Evolutionary conservation across 2,797 vertebrate genomes (phyloP).

Genomic region (Crocidura indochinensis): DNA sequence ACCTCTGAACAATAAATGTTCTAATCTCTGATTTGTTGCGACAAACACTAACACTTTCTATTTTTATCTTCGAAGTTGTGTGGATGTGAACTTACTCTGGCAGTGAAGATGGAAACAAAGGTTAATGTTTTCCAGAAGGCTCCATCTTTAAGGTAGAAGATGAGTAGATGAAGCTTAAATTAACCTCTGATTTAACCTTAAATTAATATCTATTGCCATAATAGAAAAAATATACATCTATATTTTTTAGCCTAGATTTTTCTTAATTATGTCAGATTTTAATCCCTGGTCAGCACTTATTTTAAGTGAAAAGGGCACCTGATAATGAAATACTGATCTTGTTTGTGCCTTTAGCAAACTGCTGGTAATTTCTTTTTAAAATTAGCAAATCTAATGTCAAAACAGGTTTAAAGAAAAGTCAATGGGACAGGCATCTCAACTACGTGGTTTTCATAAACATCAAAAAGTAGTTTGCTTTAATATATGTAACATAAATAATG

Average conservation of each 20-base stretch:
- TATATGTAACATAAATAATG: conserved; percentile 68
- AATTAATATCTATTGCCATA: conserved; percentile 86
- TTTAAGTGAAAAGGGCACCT: conserved; percentile 87
- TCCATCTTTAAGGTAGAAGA: conserved; percentile 86
- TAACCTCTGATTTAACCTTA: conserved; percentile 85
- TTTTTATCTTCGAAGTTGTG: conserved; percentile 27
- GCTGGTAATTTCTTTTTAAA: conserved; percentile 84
- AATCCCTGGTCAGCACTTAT: conserved; percentile 81
- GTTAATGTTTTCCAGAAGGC: conserved; percentile 80
- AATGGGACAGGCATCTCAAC: conserved; percentile 86
- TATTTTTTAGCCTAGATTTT: neutral
- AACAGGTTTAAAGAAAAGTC: conserved; percentile 85
- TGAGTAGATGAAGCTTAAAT: conserved; percentile 84
- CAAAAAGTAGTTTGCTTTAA: conserved; percentile 81
- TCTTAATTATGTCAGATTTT: conserved; percentile 64
- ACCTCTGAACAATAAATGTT: conserved; percentile 82
- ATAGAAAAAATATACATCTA: conserved; percentile 12
- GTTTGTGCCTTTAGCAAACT: conserved; percentile 86
- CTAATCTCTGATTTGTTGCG: conserved; percentile 82
- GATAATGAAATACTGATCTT: conserved; percentile 83
- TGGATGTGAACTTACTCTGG: conserved; percentile 82
- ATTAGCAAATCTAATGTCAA: conserved; percentile 79
- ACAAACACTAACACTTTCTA: conserved; percentile 72
- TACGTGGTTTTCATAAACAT: conserved; percentile 81
- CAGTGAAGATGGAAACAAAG: conserved; percentile 85